Percentiles rank a stretch among this genome's conserved stretches.
phyloP scores from a whole-genome alignment of 2,888 invertebrate species.

The Hirudinaria manillensis region DNA sequence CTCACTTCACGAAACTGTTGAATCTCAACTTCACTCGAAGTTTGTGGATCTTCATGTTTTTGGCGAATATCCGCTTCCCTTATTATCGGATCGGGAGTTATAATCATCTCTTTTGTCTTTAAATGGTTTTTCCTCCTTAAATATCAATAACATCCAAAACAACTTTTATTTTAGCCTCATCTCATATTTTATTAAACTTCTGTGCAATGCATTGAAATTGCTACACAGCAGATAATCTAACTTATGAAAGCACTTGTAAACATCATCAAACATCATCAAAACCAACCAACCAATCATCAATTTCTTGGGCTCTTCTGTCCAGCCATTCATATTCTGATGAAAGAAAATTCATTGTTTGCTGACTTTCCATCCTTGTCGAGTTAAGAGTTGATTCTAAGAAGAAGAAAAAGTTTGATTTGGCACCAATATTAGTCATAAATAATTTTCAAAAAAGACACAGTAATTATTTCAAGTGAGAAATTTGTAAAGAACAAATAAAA shows the following conservation, averaged over 20 bases:
- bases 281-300: conserved; percentile 22
- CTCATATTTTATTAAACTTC: neutral
- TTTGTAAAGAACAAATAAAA: neutral
- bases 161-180: too few species aligned
- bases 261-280: neutral
- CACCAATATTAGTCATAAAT: neutral
- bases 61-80: neutral
- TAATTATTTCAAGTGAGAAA: neutral
- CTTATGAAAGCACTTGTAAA: neutral
- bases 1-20: neutral
- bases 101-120: neutral
- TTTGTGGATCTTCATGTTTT: neutral
- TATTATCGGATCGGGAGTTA: neutral
- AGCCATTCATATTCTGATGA: conserved; percentile 29
- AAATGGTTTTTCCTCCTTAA: conserved; percentile 7
- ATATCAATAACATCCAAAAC: neutral
- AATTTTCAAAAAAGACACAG: neutral
- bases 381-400: conserved; percentile 21
- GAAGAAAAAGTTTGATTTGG: too few species aligned
- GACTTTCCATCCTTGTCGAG: neutral
- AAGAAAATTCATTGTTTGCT: conserved; percentile 7
- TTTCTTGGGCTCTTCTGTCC: conserved; percentile 16
- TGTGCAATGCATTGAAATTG: neutral
- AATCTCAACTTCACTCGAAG: neutral
- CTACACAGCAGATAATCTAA: neutral